Base-by-base conservation (phyloP, 2,888 invertebrate genomes). In the Cosmopolites sordidus region DNA sequence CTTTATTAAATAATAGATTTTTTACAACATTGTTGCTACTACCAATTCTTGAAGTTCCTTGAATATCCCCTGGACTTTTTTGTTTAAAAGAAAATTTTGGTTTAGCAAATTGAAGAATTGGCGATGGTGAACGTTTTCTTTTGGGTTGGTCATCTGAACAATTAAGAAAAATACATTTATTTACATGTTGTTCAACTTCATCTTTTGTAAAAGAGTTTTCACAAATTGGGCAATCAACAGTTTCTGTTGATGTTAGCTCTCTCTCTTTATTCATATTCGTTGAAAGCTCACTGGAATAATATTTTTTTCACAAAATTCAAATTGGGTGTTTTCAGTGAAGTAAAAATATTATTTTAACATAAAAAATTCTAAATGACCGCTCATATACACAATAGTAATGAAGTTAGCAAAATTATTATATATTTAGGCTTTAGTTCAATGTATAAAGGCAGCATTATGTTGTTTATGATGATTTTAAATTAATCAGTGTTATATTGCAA, bases 161-260 rank as follows among this genome's bases (percentile, higher is more conserved):
- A 63, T 83, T 83, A 27, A 87, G 71, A 74, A 87, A 87, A 62
- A 87, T 76, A 70, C 87, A 88, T 69, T 79, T 84, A 65, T 83
- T 82, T 0, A 79, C 86, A 68, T 88, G 87, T 58, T 75, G 73
- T 70, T 86, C 83, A 51, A 87, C 83, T 22, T 75, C 63, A 14
- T 69, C 61, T 43, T 73, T 63, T 16, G 75, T 63, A 72, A 81
- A 84, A 17, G 68, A 64, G 67, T 80, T 80, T 49, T 72, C 75
- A 69, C 87, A 88, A 48, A 88, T 76, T 1, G 87, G 87, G 69
- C 87, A 88, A 15, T 29, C 16, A 11, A 43, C 39, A 37, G 37
- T 37, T n/a, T 22, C 12, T 12, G 37, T n/a, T n/a, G n/a, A 11
- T 37, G 40, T 40, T 14, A 11, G 40, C 16, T 12, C 12, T 12